These are phyloP conservation scores for Acronicta psi DNA, from an alignment of 2,888 invertebrate species.

Conservation along the genomic window DNA sequence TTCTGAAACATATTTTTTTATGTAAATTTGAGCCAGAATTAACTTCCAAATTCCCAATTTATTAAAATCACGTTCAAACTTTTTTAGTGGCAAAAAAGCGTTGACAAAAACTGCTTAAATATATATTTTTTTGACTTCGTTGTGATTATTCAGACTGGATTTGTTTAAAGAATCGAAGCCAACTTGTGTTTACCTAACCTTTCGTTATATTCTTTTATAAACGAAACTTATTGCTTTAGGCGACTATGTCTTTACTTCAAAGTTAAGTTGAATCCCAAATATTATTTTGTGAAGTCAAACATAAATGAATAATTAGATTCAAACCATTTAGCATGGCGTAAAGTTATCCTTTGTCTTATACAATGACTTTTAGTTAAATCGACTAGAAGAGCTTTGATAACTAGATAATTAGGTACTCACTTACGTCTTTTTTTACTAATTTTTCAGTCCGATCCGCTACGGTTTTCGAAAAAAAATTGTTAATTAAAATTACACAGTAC, in stretches of 20 bases:
- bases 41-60: too few relatives aligned
- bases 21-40: too few relatives aligned
- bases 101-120: too few relatives aligned
- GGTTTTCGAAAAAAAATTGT: too few relatives aligned
- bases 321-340: constrained; percentile 16
- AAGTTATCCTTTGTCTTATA: constrained; percentile 12
- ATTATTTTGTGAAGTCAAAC: constrained; percentile 25
- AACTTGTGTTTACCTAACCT: constrained; percentile 27
- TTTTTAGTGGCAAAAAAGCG: too few relatives aligned
- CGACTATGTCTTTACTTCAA: constrained; percentile 14
- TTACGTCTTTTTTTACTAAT: too few relatives aligned
- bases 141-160: constrained; percentile 21
- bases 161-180: constrained; percentile 34
- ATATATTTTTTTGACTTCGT: constrained; percentile 14
- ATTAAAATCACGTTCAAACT: too few relatives aligned
- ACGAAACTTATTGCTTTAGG: constrained; percentile 29
- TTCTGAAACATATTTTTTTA: too few relatives aligned
- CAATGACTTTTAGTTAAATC: not conserved
- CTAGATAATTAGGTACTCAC: not conserved
- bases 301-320: constrained; percentile 27
- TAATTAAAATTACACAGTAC: too few relatives aligned
- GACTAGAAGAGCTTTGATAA: constrained; percentile 1
- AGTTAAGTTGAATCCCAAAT: constrained; percentile 27
- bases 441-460: too few relatives aligned
- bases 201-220: constrained; percentile 31